phyloP scores from a whole-genome alignment of 2,113 vertebrate genomes.

The Callionymus lyra region DNA sequence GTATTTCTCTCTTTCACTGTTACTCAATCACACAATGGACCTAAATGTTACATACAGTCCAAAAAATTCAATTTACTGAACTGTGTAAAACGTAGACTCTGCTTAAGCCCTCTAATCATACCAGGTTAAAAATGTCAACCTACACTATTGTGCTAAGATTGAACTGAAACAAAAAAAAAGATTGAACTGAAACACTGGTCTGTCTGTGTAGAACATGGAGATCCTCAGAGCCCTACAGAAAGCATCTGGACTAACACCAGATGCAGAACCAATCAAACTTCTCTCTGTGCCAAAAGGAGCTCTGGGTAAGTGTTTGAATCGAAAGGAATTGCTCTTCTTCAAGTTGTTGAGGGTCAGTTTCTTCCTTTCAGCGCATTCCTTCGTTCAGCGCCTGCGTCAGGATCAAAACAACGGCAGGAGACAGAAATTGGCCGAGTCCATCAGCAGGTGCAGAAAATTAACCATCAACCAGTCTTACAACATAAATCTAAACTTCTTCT shows the following conservation, averaged over 20 bases:
- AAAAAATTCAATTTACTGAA: too few relatives aligned
- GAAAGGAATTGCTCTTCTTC: neutral
- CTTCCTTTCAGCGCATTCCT: conserved; percentile 40
- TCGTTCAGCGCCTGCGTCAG: conserved; percentile 61
- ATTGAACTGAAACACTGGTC: neutral
- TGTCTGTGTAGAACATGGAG: conserved; percentile 72
- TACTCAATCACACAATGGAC: too few relatives aligned
- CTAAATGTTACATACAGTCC: too few relatives aligned
- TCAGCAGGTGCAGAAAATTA: conserved; percentile 43
- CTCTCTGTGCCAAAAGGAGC: conserved; percentile 57
- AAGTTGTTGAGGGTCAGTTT: neutral
- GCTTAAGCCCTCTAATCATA: too few relatives aligned
- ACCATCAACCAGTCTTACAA: too few relatives aligned
- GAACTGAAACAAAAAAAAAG: too few relatives aligned
- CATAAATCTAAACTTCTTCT: too few relatives aligned
- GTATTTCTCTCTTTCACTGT: too few relatives aligned
- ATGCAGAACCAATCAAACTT: conserved; percentile 53
- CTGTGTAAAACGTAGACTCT: too few relatives aligned
- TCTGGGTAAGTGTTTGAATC: conserved; percentile 39
- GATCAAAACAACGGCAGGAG: conserved; percentile 62
- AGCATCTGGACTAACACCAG: conserved; percentile 56
- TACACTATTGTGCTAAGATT: too few relatives aligned
- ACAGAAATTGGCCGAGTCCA: conserved; percentile 67
- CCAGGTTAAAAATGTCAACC: too few relatives aligned
- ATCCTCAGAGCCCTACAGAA: conserved; percentile 79